Base-by-base conservation (phyloP, 2,888 invertebrate species). In the Merodon equestris region DNA sequence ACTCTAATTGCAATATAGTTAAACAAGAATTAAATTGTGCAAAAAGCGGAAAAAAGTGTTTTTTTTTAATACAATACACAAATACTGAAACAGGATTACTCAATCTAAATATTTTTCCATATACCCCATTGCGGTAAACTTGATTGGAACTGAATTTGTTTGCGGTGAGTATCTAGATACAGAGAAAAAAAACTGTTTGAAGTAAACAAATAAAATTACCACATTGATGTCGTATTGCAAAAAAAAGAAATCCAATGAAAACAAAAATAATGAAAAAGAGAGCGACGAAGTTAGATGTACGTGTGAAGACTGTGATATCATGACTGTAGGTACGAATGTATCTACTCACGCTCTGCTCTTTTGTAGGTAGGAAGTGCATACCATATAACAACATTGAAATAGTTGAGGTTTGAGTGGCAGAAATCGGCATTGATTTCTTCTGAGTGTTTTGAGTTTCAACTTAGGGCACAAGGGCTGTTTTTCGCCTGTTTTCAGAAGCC, bases 161-260 rank as follows among this genome's bases (percentile, higher is more conserved):
- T 58, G 58, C 17, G 73, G 77, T 77, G 53, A 77, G 77, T 76
- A 54, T 34, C 40, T 34, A 61, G 44, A 44, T 61, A 27, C 7
- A 27, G 27, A 27, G 7, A 27, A 27, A 27, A 27, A 27, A 7
- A 27, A 27, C 2, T 54, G 18, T 40, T 60, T 63, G 1, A 3
- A 51, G 17, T 15, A 63, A 48, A 2, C 27, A 76, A 67, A 27
- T 77, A 12, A 61, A 72, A 57, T 77, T 77, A 73, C 77, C 77
- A 68, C 67, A 66, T 48, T 58, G 61, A 77, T 73, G 77, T 73
- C 73, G 73, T 68, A 68, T 77, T 77, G 77, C 77, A 68, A 73
- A 61, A 57, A 57, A 15, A 54, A 53, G 13, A 40, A 40, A 54
- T 13, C n/a, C 7, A 27, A 19, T 14, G n/a, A 9, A 50, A n/a